Evolutionary conservation across 2,888 invertebrate species (phyloP), one percentile per base, ranked within the genome.

Genomic region (Synergus laeviventris): DNA sequence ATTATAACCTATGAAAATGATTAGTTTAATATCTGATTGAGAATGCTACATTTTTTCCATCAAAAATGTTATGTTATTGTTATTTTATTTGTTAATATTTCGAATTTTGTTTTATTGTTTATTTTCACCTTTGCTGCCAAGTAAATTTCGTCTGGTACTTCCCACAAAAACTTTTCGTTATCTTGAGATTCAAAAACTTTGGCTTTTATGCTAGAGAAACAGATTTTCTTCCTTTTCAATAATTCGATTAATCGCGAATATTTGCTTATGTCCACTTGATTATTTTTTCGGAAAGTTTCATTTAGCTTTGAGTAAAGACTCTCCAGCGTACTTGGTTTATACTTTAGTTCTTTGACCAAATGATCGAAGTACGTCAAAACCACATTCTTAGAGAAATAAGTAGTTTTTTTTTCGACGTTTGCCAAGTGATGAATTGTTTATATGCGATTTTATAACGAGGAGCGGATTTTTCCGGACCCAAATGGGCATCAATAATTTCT

Each of bases 231-330:
- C 8, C 16, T 49, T 49, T 49, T n/a, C 8, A 49, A n/a, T n/a
- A 49, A 49, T 8, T 49, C 49, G 49, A 49, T 49, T 14, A 49
- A 49, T n/a, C 49, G n/a, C n/a, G n/a, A 49, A n/a, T 49, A 49
- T 49, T 49, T 49, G 49, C 49, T 49, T 16, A 49, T 49, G n/a
- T 49, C n/a, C n/a, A 49, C n/a, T 49, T 49, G 18, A 49, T 49
- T 16, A n/a, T n/a, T 49, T n/a, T 49, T 49, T 2, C n/a, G n/a
- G n/a, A 49, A 49, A 49, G 2, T 49, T n/a, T n/a, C 16, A 7
- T 49, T 49, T 5, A 49, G n/a, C n/a, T 5, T 49, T 1, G 49
- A n/a, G n/a, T 49, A n/a, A 16, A 49, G 16, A 7, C n/a, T 49
- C n/a, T 12, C 16, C 16, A n/a, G 49, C n/a, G 8, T n/a, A n/a